These are phyloP conservation scores for Eriocheir sinensis DNA, from an alignment of 1,140 invertebrate species.

Conservation along the genomic window DNA sequence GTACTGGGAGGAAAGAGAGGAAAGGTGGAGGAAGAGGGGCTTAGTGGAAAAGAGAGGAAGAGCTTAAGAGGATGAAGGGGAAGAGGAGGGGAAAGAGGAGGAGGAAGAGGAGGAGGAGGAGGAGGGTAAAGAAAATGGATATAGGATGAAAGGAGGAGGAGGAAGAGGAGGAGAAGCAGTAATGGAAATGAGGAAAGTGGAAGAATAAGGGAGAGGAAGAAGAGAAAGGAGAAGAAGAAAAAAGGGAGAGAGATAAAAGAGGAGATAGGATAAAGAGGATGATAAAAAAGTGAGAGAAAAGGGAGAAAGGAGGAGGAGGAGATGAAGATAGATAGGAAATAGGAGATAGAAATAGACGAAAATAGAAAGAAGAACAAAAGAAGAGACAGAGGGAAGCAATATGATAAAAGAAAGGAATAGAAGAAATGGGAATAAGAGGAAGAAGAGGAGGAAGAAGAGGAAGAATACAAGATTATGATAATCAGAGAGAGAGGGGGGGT, in stretches of 20 bases:
- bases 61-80: not conserved
- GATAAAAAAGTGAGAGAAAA: too few species aligned
- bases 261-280: too few species aligned
- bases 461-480: too few species aligned
- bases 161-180: not conserved
- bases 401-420: not conserved
- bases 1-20: too few species aligned
- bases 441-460: too few species aligned
- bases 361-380: not conserved
- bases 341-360: too few species aligned
- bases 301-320: too few species aligned
- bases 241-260: not conserved
- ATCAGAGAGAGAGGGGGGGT: too few species aligned
- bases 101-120: not conserved
- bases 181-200: not conserved
- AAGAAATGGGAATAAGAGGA: too few species aligned
- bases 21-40: too few species aligned
- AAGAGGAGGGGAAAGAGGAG: not conserved
- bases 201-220: not conserved
- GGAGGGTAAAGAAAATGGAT: not conserved
- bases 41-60: not conserved
- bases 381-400: not conserved
- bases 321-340: too few species aligned
- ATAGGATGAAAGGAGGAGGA: not conserved
- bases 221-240: not conserved